A percentile compares a stretch with the other conserved stretches of the same genome.
Conservation (phyloP, 2,888 invertebrate species). For the Lycia hirtaria region DNA sequence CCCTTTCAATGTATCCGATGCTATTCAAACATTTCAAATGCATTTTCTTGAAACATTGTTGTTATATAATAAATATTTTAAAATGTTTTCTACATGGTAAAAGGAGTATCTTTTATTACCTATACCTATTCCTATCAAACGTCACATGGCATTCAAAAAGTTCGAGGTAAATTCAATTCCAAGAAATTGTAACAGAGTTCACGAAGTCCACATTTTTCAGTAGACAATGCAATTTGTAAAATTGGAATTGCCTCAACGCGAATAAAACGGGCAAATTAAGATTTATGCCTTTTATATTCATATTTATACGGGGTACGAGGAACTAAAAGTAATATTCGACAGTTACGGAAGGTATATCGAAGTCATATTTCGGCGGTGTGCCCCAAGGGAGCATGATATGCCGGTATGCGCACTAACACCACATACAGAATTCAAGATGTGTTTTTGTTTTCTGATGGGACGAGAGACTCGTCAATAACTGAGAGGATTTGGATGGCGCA, state of each 20-base stretch:
- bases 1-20: background rate
- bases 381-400: conserved; percentile 8
- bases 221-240: conserved; percentile 18
- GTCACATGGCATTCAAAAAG: background rate
- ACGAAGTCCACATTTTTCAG: conserved; percentile 7
- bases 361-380: conserved; percentile 3
- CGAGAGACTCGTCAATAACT: conserved; percentile 17
- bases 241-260: conserved; percentile 1
- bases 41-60: conserved; percentile 30
- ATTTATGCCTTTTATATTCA: background rate
- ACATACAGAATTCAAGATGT: conserved; percentile 15
- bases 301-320: background rate
- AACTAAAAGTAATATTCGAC: background rate
- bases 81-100: conserved; percentile 44
- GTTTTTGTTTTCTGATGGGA: conserved; percentile 14
- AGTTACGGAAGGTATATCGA: background rate
- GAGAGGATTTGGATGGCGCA: conserved; percentile 8
- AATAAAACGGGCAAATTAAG: background rate
- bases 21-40: background rate
- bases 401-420: conserved; percentile 4
- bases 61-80: conserved; percentile 44
- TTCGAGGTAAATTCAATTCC: background rate
- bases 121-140: background rate
- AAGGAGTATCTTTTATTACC: too few species aligned
- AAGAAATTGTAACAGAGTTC: conserved; percentile 15